These are phyloP conservation scores for Halcyon senegalensis DNA, from an alignment of 2,113 vertebrate genomes.

Conservation along the genomic window DNA sequence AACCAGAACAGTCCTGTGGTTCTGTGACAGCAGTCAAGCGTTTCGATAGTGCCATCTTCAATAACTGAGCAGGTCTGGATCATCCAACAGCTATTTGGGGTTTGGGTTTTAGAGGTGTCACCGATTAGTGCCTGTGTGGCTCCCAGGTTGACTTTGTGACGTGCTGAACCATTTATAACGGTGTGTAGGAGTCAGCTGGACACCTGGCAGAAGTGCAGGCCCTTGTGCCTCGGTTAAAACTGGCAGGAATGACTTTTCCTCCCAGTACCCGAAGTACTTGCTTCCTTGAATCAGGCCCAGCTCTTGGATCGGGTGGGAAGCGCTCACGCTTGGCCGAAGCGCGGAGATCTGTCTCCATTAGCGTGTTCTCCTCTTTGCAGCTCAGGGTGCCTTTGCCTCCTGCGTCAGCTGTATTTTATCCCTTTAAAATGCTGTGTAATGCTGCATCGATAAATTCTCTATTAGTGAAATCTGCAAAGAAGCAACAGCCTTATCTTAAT, in stretches of 20 bases:
- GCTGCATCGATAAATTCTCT: constrained; percentile 54
- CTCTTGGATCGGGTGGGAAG: neutral
- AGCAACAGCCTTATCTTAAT: constrained; percentile 70
- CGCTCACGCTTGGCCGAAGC: neutral
- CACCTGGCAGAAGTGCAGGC: fast-evolving
- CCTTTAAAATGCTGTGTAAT: constrained; percentile 22
- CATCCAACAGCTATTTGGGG: neutral
- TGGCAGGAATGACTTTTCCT: neutral
- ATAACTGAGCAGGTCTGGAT: fast-evolving
- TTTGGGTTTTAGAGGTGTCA: too few relatives aligned
- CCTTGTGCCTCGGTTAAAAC: fast-evolving
- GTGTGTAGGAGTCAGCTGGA: fast-evolving
- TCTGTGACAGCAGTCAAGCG: too few relatives aligned
- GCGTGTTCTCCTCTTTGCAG: neutral
- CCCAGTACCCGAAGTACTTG: neutral
- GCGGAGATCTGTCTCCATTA: constrained; percentile 50
- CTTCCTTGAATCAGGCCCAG: neutral
- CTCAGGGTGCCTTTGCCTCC: constrained; percentile 54
- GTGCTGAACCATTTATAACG: fast-evolving
- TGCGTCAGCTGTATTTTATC: constrained; percentile 46
- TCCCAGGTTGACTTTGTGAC: neutral
- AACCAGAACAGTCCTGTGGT: too few relatives aligned
- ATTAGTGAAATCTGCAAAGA: constrained; percentile 59
- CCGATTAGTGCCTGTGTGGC: fast-evolving
- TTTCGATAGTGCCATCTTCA: fast-evolving